phyloP scores from a whole-genome alignment of 2,113 vertebrate genomes.

The Paradisaea rubra region DNA sequence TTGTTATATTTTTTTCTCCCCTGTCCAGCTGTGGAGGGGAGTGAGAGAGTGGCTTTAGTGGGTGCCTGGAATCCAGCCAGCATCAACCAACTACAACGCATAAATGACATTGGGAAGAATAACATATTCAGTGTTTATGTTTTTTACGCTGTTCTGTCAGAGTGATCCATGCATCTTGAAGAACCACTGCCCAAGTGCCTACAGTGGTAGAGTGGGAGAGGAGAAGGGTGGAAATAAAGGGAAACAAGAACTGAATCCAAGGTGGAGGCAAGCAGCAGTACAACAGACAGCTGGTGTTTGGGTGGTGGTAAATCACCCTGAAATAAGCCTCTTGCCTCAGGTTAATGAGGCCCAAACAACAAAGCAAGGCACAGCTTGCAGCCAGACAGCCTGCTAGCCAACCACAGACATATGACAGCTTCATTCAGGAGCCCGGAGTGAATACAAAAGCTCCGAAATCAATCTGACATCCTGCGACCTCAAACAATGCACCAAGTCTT shows the following conservation, averaged over 20 bases:
- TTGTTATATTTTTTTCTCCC: no score
- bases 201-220: neutral
- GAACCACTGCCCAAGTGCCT: neutral
- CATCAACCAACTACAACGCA: neutral
- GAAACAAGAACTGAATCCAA: neutral
- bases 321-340: slow-evolving; percentile 82
- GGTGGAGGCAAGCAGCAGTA: slow-evolving; percentile 48
- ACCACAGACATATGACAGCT: slow-evolving; percentile 78
- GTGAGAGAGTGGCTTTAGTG: no score
- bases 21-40: no score
- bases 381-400: slow-evolving; percentile 76
- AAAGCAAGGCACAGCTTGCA: slow-evolving; percentile 82
- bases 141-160: neutral
- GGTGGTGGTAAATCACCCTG: slow-evolving; percentile 95
- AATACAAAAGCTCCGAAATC: slow-evolving; percentile 77
- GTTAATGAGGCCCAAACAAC: slow-evolving; percentile 79
- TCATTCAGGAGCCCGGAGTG: slow-evolving; percentile 75
- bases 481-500: slow-evolving; percentile 74
- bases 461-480: slow-evolving; percentile 74
- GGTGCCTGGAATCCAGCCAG: neutral
- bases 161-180: neutral
- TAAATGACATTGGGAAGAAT: neutral
- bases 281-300: slow-evolving; percentile 98
- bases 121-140: neutral
- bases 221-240: neutral